Evolutionary conservation across 2,797 vertebrate species (phyloP).

Genomic region (Rallus crepitans): DNA sequence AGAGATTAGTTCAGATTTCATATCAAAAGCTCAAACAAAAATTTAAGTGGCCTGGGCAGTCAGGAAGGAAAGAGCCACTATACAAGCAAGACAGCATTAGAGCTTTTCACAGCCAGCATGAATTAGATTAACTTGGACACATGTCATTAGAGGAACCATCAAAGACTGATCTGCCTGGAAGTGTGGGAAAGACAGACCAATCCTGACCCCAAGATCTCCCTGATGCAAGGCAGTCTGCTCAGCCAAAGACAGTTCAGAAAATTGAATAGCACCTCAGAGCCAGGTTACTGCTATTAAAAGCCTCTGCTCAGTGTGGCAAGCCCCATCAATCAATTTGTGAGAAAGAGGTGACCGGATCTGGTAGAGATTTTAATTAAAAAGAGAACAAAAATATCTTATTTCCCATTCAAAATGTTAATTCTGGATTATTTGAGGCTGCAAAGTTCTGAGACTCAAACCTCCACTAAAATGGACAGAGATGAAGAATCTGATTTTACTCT

Average conservation of each 20-base stretch:
- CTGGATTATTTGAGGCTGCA: background rate
- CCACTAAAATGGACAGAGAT: background rate
- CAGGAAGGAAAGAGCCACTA: background rate
- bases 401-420: constrained; percentile 1
- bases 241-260: background rate
- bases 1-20: constrained; percentile 43
- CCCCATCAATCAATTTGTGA: constrained; percentile 24
- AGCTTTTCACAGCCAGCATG: constrained; percentile 29
- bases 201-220: background rate
- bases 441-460: background rate
- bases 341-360: background rate
- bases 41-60: background rate
- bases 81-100: background rate
- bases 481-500: background rate
- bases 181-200: constrained; percentile 43
- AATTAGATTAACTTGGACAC: constrained; percentile 48
- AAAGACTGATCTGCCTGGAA: background rate
- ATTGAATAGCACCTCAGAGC: background rate
- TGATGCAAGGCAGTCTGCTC: background rate
- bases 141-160: constrained; percentile 30
- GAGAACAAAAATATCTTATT: background rate
- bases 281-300: constrained; percentile 15
- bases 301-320: accelerated
- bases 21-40: constrained; percentile 49
- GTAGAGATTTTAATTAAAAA: constrained; percentile 23